Conservation (phyloP, 2,797 vertebrate genomes). For the Anguilla anguilla region DNA sequence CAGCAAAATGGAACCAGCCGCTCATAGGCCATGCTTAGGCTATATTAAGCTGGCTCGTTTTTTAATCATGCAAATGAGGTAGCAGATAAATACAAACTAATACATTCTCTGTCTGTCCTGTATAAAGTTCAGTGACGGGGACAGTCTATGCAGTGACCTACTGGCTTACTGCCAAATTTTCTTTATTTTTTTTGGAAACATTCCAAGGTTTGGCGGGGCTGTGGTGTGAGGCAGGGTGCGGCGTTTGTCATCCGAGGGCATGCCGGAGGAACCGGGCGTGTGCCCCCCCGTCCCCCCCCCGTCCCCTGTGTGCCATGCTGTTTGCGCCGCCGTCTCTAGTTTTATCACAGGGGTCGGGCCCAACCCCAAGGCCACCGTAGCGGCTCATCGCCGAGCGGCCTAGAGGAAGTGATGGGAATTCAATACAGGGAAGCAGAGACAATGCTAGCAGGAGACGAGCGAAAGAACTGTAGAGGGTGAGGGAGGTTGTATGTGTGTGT, state of each 20-base stretch:
- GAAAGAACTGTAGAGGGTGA: not conserved
- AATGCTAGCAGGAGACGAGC: slow-evolving; percentile 37
- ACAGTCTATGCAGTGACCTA: not conserved
- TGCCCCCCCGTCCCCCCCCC: not conserved
- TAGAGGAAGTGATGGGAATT: not conserved
- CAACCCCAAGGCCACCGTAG: not conserved
- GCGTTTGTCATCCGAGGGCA: not conserved
- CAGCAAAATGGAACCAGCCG: not conserved
- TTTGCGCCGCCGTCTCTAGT: not conserved
- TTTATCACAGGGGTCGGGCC: not conserved
- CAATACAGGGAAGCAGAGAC: slow-evolving; percentile 50
- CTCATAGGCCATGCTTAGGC: not conserved
- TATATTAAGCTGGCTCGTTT: not conserved
- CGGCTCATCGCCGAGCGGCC: not conserved
- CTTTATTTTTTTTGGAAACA: not conserved
- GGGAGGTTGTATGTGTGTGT: not conserved
- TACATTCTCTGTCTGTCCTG: not conserved
- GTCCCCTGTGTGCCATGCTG: not conserved
- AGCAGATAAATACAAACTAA: not conserved
- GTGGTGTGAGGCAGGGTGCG: not conserved
- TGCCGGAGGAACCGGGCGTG: not conserved
- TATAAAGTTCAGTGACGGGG: not conserved
- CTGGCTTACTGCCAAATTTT: not conserved
- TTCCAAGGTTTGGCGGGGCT: not conserved
- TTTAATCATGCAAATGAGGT: not conserved